Evolutionary conservation across 2,113 vertebrate species (phyloP).

Genomic region (Phocoena sinus): DNA sequence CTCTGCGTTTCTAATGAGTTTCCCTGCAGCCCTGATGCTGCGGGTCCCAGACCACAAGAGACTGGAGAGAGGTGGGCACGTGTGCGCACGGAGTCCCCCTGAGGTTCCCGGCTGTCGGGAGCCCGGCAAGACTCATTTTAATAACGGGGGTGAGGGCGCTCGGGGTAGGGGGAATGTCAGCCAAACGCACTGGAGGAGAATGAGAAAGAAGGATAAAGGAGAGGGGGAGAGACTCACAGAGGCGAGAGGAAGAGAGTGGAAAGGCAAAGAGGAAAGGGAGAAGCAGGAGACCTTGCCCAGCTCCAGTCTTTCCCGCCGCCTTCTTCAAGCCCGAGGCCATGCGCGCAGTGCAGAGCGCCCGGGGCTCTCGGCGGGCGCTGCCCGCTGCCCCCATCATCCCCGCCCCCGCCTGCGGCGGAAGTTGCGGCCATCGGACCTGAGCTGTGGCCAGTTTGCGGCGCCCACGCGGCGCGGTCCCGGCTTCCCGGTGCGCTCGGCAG

Average conservation of each 20-base stretch:
- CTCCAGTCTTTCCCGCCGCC: fast-evolving
- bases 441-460: fast-evolving
- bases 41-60: fast-evolving
- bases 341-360: fast-evolving
- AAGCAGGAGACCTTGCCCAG: fast-evolving
- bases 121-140: neutral
- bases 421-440: fast-evolving
- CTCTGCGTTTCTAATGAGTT: neutral
- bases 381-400: neutral
- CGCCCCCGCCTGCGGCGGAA: fast-evolving
- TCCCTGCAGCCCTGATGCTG: fast-evolving
- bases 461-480: fast-evolving
- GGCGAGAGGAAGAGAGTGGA: neutral
- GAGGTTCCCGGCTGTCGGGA: neutral
- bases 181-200: neutral
- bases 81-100: neutral
- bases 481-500: fast-evolving
- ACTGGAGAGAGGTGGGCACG: neutral
- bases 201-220: neutral
- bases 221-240: neutral
- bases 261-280: too few species aligned
- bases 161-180: neutral
- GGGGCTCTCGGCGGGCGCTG: neutral
- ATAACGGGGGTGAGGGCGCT: too few species aligned
- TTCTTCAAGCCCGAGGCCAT: neutral